Evolutionary conservation across 2,888 invertebrate genomes (phyloP), one percentile per base, ranked within the genome.

Genomic region (Ophonus ardosiacus): DNA sequence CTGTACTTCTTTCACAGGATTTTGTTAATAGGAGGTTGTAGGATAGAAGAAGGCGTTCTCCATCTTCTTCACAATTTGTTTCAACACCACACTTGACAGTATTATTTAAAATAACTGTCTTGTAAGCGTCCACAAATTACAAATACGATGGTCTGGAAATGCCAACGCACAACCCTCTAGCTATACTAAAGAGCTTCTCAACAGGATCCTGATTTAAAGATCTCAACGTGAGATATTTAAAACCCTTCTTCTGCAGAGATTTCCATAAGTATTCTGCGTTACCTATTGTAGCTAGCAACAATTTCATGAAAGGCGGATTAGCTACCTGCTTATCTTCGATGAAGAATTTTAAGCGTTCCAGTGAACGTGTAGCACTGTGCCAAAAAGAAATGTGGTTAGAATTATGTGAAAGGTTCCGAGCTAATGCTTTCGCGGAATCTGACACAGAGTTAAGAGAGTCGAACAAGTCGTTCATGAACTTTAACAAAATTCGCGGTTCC

Each of bases 401-500:
- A 24, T 68, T 13, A 38, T 10, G 6, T 0, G 38, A 24, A 38
- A 68, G 10, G 0, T 15, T n/a, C 0, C 38, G 8, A 10, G 3
- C n/a, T 38, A 68, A 68, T 31, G 68, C n/a, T 78, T 78, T 78
- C 21, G 24, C 7, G 8, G 59, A 78, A 24, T 8, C 2, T 13
- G 18, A 24, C 0, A 78, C 31, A 15, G 57, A 78, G 57, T 78
- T 78, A 7, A 78, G 17, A 21, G 57, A 24, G 24, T 78, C 78
- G 21, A 78, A 57, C 24, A 78, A 24, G 21, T 24, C 15, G 24
- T 78, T 78, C 78, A 78, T 78, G 31, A 78, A 78, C 17, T 15
- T n/a, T 31, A 0, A 78, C 59, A 56, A 76, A 76, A 51, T 10
- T 76, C n/a, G 43, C 43, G 13, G 51, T 76, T 7, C 18, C 76